These are phyloP conservation scores for Podarcis siculus DNA, from an alignment of 2,797 vertebrate species.

Conservation along the genomic window DNA sequence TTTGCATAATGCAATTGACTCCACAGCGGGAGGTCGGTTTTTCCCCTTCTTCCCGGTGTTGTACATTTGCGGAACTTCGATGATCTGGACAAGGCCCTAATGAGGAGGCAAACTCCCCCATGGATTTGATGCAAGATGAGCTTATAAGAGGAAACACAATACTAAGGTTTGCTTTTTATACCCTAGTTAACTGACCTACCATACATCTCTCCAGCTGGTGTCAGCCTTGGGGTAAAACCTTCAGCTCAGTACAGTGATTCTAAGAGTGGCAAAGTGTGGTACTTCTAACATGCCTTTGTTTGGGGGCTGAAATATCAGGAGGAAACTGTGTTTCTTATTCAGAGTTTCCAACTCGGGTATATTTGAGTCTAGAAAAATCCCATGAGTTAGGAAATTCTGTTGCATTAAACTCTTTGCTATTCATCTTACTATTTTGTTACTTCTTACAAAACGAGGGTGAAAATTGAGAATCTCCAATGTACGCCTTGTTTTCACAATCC, in stretches of 20 bases:
- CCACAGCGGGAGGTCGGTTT: conserved; percentile 44
- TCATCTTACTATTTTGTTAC: conserved; percentile 14
- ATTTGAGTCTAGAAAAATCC: conserved; percentile 36
- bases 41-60: background rate
- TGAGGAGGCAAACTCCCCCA: conserved; percentile 42
- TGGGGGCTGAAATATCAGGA: conserved; percentile 6
- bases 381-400: conserved; percentile 21
- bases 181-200: conserved; percentile 37
- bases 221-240: conserved; percentile 36
- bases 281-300: conserved; percentile 10
- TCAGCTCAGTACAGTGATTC: conserved; percentile 21
- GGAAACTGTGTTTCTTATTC: conserved; percentile 1
- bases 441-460: background rate
- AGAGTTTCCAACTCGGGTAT: conserved; percentile 33
- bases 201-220: background rate
- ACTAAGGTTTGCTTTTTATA: conserved; percentile 34
- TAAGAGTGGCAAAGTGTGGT: background rate
- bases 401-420: background rate
- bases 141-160: conserved; percentile 17
- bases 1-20: conserved; percentile 50
- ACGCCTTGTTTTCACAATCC: too few species aligned
- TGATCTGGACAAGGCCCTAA: conserved; percentile 41
- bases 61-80: conserved; percentile 54
- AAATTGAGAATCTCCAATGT: too few species aligned
- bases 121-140: conserved; percentile 24